Base-by-base conservation (phyloP, 1,140 invertebrate genomes). In the Cotesia typhae region DNA sequence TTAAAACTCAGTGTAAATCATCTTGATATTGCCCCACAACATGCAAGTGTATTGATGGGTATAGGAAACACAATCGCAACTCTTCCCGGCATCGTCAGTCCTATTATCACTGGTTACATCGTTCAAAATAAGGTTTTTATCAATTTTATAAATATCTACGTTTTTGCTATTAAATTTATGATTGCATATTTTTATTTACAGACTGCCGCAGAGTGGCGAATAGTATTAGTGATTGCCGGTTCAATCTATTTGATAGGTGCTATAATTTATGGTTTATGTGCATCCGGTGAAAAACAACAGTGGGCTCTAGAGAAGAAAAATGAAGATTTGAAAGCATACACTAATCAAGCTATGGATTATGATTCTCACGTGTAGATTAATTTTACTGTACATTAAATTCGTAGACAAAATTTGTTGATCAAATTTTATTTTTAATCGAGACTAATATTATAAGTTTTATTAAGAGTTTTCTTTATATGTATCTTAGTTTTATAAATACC, bases 41-140 rank as follows among this genome's bases (percentile, higher is more conserved):
- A 93, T 83, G 93, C 93, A 1, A 92, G 92, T 78, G 90, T 94
- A 3, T 81, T 96, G 37, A 95, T 96, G 94, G 95, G 95, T 2
- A 88, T 97, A 36, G 94, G 94, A 2, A 96, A 96, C 83, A 96
- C 94, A 0, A 88, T 97, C 77, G 95, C 94, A 0, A 96, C 95
- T 0, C 83, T 97, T 73, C 94, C 95, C 51, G 95, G 95, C 28
- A 95, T 97, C 74, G 84, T 96, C 4, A 95, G 93, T 83, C 95
- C 95, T 0, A 87, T 90, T 4, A 83, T 97, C 10, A 93, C 94
- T 2, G 94, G 94, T 28, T 89, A 90, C 67, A 91, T 97, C 59
- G 93, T 95, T 1, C 88, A 89, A 75, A 87, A 93, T 75, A 90
- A 91, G 84, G 92, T 93, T 9, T 28, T 61, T 36, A 37, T 47